Conservation (phyloP, 2,113 vertebrate species). For the Atractosteus spatula region DNA sequence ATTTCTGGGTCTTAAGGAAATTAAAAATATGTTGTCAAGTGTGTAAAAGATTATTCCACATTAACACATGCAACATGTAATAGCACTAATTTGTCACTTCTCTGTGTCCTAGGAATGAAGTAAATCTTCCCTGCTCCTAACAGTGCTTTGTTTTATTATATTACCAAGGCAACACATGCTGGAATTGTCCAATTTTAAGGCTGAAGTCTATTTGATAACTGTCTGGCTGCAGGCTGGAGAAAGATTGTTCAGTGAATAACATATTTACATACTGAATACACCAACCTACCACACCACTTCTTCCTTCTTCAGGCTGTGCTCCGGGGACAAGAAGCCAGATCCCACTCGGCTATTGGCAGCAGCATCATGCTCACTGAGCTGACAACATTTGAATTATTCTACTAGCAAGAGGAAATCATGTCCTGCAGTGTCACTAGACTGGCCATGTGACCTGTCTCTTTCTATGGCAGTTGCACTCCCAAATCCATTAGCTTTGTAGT, state of each 20-base stretch:
- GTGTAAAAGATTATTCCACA: not conserved
- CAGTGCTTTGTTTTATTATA: slow-evolving; percentile 10
- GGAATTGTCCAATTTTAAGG: slow-evolving; percentile 32
- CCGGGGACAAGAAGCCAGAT: slow-evolving; percentile 38
- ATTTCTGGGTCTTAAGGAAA: not conserved
- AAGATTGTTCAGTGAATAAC: not conserved
- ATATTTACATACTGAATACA: slow-evolving; percentile 17
- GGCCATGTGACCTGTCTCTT: slow-evolving; percentile 57
- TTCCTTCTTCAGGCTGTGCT: slow-evolving; percentile 33
- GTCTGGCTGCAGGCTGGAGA: not conserved
- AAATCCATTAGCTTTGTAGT: slow-evolving; percentile 53
- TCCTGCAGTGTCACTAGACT: slow-evolving; percentile 35
- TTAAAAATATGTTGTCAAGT: not conserved
- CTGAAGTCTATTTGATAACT: not conserved
- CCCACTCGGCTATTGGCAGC: slow-evolving; percentile 29
- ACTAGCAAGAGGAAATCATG: slow-evolving; percentile 26
- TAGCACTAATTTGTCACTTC: not conserved
- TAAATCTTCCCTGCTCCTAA: slow-evolving; percentile 15
- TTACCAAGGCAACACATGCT: slow-evolving; percentile 13
- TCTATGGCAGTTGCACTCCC: slow-evolving; percentile 39
- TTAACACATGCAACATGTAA: slow-evolving; percentile 15
- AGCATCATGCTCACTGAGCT: slow-evolving; percentile 39
- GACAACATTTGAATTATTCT: slow-evolving; percentile 36
- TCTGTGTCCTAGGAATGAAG: slow-evolving; percentile 20
- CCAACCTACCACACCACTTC: slow-evolving; percentile 53